phyloP scores from a whole-genome alignment of 2,113 vertebrate species.

The Electrona antarctica region DNA sequence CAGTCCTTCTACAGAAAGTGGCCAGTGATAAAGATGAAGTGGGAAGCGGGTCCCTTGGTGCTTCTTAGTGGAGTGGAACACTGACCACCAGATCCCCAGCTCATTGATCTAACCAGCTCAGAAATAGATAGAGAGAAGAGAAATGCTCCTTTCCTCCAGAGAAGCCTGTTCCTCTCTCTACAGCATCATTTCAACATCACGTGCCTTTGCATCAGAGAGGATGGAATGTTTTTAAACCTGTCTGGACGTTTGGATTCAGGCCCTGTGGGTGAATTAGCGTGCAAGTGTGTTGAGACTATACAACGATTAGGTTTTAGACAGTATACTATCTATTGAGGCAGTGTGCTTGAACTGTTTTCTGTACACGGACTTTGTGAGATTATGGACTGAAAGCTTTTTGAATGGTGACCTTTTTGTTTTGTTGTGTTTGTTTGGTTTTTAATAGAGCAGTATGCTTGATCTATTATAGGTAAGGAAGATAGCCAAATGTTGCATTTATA shows the following conservation, averaged over 20 bases:
- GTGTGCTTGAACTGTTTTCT: background rate
- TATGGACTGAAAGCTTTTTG: background rate
- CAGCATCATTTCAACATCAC: conserved; percentile 33
- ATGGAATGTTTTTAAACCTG: conserved; percentile 3
- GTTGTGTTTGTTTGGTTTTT: conserved; percentile 3
- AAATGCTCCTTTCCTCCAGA: conserved; percentile 41
- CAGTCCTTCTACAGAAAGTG: conserved; percentile 46
- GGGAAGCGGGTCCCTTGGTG: conserved; percentile 56
- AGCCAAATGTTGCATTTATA: conserved; percentile 55
- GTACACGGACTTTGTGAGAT: background rate
- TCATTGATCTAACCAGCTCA: conserved; percentile 64
- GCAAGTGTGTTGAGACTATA: background rate
- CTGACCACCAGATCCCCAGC: conserved; percentile 70
- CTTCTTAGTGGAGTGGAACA: conserved; percentile 71
- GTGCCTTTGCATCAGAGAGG: conserved; percentile 20
- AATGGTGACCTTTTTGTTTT: conserved; percentile 30
- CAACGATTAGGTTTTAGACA: background rate
- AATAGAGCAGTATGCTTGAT: conserved; percentile 39
- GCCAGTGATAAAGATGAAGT: conserved; percentile 72
- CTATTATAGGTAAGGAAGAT: conserved; percentile 37
- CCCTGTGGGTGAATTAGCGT: conserved; percentile 12
- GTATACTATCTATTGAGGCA: background rate
- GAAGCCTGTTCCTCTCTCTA: conserved; percentile 32
- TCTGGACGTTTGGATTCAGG: background rate
- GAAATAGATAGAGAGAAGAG: conserved; percentile 32